Evolutionary conservation across 2,888 invertebrate species (phyloP).

Genomic region (Ornithoptera alexandrae): DNA sequence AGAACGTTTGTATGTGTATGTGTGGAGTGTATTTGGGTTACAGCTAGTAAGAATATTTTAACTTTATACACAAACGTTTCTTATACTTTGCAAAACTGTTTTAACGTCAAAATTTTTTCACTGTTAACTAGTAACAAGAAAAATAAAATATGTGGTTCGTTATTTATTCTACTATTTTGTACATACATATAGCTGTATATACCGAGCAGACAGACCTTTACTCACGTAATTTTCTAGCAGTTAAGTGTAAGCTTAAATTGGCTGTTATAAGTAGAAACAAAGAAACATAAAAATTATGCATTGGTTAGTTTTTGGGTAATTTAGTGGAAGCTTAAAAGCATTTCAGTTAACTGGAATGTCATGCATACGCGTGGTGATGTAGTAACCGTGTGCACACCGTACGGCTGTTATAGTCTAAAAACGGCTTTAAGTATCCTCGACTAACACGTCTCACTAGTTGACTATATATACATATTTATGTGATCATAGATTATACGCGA

Average conservation of each 20-base stretch:
- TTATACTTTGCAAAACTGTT: background rate
- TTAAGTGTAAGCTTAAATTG: too few relatives aligned
- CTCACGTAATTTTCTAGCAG: too few relatives aligned
- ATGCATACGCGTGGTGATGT: constrained; percentile 31
- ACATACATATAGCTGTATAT: too few relatives aligned
- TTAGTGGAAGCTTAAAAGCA: background rate
- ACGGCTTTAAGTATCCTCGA: constrained; percentile 42
- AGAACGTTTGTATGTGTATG: background rate
- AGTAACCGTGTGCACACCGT: constrained; percentile 39
- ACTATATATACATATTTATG: background rate
- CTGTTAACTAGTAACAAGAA: too few relatives aligned
- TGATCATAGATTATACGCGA: background rate
- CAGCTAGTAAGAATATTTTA: background rate
- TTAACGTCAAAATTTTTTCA: too few relatives aligned
- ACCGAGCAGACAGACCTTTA: too few relatives aligned
- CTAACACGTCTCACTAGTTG: constrained; percentile 30
- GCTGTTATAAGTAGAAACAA: background rate
- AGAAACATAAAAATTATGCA: too few relatives aligned
- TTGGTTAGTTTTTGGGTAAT: background rate
- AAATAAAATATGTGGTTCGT: too few relatives aligned
- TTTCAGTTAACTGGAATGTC: constrained; percentile 25
- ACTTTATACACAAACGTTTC: too few relatives aligned
- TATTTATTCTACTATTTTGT: too few relatives aligned
- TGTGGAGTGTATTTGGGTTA: background rate
- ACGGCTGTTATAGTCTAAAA: constrained; percentile 46